Evolutionary conservation across 2,797 vertebrate species (phyloP).

Genomic region (Eulemur mongoz): DNA sequence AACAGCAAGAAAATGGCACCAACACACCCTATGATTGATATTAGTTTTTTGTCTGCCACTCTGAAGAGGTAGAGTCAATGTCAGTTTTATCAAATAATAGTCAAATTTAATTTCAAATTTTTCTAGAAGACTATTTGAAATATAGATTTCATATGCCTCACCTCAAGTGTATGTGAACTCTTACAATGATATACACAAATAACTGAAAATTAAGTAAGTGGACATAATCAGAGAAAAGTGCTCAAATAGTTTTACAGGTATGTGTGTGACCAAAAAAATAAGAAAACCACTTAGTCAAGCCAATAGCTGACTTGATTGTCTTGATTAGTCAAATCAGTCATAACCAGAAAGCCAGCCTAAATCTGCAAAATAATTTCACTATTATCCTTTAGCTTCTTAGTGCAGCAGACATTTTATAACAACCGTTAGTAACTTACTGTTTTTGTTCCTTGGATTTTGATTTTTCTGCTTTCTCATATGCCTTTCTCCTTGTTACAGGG

Average conservation of each 20-base stretch:
- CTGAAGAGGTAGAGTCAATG: background rate
- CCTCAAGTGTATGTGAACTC: background rate
- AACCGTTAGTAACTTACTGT: slow-evolving; percentile 87
- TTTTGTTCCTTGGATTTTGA: slow-evolving; percentile 94
- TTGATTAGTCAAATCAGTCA: background rate
- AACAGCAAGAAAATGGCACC: background rate
- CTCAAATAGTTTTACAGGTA: background rate
- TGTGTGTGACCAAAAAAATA: background rate
- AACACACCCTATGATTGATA: background rate
- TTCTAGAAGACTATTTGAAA: background rate
- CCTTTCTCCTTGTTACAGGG: slow-evolving; percentile 90
- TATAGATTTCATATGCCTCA: background rate
- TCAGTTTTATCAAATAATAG: background rate
- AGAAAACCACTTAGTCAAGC: background rate
- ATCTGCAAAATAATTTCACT: background rate
- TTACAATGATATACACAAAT: background rate
- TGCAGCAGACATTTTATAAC: background rate
- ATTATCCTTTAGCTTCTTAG: background rate
- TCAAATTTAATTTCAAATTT: slow-evolving; percentile 4
- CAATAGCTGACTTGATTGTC: background rate
- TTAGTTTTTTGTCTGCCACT: background rate
- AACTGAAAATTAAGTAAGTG: background rate
- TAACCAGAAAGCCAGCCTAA: background rate
- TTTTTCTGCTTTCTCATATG: slow-evolving; percentile 90
- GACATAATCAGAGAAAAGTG: background rate